Percentiles rank a stretch among this genome's conserved stretches.
Conservation (phyloP, 2,113 vertebrate genomes). For the Anguilla japonica region DNA sequence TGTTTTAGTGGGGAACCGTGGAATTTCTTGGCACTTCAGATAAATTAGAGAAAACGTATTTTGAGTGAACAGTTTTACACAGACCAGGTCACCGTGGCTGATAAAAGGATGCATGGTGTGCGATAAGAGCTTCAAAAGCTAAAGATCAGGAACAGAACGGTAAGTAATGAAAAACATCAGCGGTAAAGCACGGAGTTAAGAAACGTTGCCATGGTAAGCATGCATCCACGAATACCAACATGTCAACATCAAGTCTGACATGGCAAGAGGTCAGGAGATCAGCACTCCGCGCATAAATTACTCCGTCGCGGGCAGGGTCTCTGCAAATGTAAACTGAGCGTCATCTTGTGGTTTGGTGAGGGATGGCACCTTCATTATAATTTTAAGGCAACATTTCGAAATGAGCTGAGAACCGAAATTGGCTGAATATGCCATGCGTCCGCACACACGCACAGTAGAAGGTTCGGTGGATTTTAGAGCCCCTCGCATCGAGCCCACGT, state of each 20-base stretch:
- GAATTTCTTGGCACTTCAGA: too few relatives aligned
- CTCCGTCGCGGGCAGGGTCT: not conserved
- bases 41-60: too few relatives aligned
- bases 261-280: not conserved
- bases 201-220: not conserved
- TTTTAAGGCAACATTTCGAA: not conserved
- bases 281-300: not conserved
- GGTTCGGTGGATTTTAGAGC: too few relatives aligned
- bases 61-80: too few relatives aligned
- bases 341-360: not conserved
- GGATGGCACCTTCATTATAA: not conserved
- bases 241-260: not conserved
- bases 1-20: too few relatives aligned
- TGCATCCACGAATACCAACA: not conserved
- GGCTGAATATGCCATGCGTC: too few relatives aligned
- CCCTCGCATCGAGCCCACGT: too few relatives aligned
- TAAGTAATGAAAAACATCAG: not conserved
- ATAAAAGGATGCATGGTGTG: too few relatives aligned
- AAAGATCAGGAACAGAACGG: not conserved
- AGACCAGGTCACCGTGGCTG: too few relatives aligned
- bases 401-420: too few relatives aligned
- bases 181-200: not conserved
- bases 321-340: not conserved
- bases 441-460: too few relatives aligned
- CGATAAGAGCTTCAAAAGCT: not conserved